Evolutionary conservation across 2,888 invertebrate species (phyloP), one percentile per base, ranked within the genome.

Genomic region (Apotomis capreana): DNA sequence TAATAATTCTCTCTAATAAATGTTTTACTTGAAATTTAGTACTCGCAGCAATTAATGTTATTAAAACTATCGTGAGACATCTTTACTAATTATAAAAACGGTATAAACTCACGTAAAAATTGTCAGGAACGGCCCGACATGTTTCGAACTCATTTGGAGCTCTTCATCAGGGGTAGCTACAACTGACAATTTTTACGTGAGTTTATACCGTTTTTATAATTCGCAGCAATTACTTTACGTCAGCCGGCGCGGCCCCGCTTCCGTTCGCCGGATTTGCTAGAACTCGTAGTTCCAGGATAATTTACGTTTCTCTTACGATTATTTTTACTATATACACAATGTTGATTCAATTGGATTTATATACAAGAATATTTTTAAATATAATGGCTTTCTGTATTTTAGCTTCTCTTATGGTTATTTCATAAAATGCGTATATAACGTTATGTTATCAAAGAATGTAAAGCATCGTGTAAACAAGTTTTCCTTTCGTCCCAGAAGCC

Each of bases 381-480:
- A 9, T 51, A 49, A 51, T 49, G 15, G 51, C 5, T 46, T 69
- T 69, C 55, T 12, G 40, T 49, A 26, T 68, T 36, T 62, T 37
- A 46, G n/a, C 40, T 59, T 58, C 59, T 46, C 60, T 60, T 37
- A 60, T 46, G 59, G 67, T 65, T 40, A 65, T 62, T 74, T 74
- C 67, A 68, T 70, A 77, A 64, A 73, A 74, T 60, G 26, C 26
- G 26, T 26, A 26, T n/a, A 26, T 26, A 26, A 26, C 26, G 26
- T 26, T 26, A 2, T 26, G 59, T 72, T 70, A 73, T 77, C 76
- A 77, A 81, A 79, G 77, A 75, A 74, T 69, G 59, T 73, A 74
- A 70, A 74, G 63, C 62, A 74, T 12, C 70, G 64, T 71, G 75
- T 74, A 79, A 83, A 84, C 79, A 81, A 76, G 76, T 76, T 75